Conservation (phyloP, 1,140 invertebrate species). For the Brachionus rubens region DNA sequence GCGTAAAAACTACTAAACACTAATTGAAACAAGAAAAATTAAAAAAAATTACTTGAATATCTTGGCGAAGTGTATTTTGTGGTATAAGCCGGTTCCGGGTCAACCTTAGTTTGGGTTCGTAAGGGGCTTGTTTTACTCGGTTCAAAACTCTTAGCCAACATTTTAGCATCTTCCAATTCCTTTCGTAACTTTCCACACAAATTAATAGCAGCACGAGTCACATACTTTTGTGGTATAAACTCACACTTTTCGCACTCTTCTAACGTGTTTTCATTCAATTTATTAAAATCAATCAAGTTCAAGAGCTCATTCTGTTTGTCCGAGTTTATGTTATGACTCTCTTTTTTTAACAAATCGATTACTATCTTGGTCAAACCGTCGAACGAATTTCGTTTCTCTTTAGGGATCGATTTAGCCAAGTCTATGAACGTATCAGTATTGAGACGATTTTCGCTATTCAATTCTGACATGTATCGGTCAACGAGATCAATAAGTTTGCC, state of each 20-base stretch:
- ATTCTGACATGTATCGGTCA: neutral
- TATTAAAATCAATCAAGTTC: constrained; percentile 52
- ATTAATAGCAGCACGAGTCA: constrained; percentile 54
- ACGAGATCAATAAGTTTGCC: constrained; percentile 21
- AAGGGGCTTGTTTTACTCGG: neutral
- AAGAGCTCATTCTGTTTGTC: constrained; percentile 52
- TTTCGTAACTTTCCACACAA: constrained; percentile 50
- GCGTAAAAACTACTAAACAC: neutral
- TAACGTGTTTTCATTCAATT: constrained; percentile 53
- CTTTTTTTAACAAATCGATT: constrained; percentile 53
- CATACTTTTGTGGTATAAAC: constrained; percentile 50
- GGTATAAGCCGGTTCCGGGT: neutral
- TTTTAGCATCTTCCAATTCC: constrained; percentile 26
- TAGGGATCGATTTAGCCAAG: constrained; percentile 52
- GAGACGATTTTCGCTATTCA: constrained; percentile 49
- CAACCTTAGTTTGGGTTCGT: neutral
- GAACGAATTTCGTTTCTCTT: constrained; percentile 51
- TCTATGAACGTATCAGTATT: constrained; percentile 54
- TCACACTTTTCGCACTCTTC: constrained; percentile 9
- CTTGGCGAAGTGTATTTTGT: neutral
- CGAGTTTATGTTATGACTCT: constrained; percentile 48
- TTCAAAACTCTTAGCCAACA: neutral
- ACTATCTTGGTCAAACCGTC: constrained; percentile 54
- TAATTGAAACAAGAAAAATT: neutral
- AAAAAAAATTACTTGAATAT: neutral